Conservation (phyloP, 2,113 vertebrate genomes). For the Oreochromis aureus region DNA sequence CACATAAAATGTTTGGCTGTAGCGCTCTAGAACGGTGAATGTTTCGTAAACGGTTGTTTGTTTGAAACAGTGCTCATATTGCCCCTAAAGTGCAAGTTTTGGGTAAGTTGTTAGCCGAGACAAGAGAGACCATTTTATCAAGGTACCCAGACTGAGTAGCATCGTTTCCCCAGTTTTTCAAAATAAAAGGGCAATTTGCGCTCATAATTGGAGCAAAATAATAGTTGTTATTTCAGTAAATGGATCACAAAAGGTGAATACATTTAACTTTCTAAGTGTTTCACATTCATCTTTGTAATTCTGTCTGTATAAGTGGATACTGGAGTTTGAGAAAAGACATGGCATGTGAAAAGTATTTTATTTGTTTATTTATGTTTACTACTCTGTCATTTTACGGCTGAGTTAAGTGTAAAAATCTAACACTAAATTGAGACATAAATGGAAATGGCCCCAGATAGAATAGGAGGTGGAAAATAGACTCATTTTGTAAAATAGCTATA, state of each 20-base stretch:
- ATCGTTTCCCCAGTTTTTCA: background rate
- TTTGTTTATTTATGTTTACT: background rate
- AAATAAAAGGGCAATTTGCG: background rate
- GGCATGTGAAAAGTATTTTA: background rate
- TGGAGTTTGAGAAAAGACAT: background rate
- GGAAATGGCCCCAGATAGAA: background rate
- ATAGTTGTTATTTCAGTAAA: background rate
- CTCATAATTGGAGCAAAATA: background rate
- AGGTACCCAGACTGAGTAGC: background rate
- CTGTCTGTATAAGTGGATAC: background rate
- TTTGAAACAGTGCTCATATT: background rate
- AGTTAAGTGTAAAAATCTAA: background rate
- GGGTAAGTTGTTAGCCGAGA: conserved; percentile 25
- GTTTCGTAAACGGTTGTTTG: fast-evolving
- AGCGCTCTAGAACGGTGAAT: background rate
- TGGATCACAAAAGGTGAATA: background rate
- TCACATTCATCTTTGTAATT: background rate
- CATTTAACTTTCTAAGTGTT: background rate
- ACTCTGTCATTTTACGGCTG: background rate
- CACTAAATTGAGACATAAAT: background rate
- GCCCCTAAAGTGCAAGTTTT: conserved; percentile 21
- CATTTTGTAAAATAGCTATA: background rate
- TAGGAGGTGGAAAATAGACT: background rate
- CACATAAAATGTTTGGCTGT: background rate
- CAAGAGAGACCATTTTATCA: background rate